Evolutionary conservation across 2,113 vertebrate species (phyloP), one percentile per base, ranked within the genome.

Genomic region (Hydrolagus affinis): DNA sequence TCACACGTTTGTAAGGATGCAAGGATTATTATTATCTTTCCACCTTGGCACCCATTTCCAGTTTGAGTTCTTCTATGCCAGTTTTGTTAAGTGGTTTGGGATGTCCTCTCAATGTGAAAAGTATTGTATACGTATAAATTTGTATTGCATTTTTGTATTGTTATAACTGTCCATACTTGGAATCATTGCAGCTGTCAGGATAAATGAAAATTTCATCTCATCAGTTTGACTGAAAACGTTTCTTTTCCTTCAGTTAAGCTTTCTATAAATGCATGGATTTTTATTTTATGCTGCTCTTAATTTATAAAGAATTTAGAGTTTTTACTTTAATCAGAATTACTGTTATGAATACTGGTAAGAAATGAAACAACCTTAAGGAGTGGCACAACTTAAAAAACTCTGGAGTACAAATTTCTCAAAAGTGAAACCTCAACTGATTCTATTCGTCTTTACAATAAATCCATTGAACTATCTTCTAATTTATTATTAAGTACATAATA

Each of bases 321-420:
- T 80, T 80, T 25, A 1, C 59, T 25, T 3, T 44, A 25, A 14
- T 44, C 60, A 64, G 59, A 3, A 28, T 74, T 74, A 74, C 15
- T 74, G n/a, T 80, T 80, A 64, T 14, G 62, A 72, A 25, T 28
- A 76, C 32, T 75, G 72, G 44, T 72, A 32, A 75, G 32, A 56
- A 76, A 76, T 62, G 25, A 11, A n/a, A 8, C 19, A 78, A 23
- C 76, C 62, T 62, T 15, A 19, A 64, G 23, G 23, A 11, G 60
- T 17, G 4, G 32, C 15, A 64, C 28, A 30, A 30, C 30, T 80
- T 64, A 80, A 80, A 4, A n/a, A 11, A 25, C 70, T 23, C n/a
- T 60, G 57, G 76, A 80, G 14, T 64, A 30, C 57, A 19, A 83
- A 66, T 30, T 66, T 64, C 9, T 83, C 60, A 59, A 66, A 66